These are phyloP conservation scores for Cinclus mexicanus DNA, from an alignment of 2,113 vertebrate species.

Conservation along the genomic window DNA sequence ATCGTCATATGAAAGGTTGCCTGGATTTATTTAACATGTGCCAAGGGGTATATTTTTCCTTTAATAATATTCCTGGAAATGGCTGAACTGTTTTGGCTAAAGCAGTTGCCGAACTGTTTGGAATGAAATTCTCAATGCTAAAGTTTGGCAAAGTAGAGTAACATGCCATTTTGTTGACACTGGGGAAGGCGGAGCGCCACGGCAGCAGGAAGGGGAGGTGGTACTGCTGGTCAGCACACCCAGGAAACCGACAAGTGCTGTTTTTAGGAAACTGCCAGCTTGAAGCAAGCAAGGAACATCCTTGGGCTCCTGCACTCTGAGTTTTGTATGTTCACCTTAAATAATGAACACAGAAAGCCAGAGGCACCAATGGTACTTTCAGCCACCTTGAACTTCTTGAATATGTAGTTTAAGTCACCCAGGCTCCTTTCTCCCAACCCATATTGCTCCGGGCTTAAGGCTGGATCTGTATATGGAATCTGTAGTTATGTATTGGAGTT, in stretches of 20 bases:
- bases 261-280: neutral
- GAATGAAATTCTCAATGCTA: neutral
- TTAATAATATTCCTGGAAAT: slow-evolving; percentile 35
- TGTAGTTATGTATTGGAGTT: neutral
- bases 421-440: neutral
- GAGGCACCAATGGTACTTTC: neutral
- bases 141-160: neutral
- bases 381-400: neutral
- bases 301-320: accelerated
- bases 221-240: neutral
- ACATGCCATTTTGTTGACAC: neutral
- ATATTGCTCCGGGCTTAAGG: neutral
- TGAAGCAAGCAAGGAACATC: neutral
- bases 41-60: neutral
- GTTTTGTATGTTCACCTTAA: neutral
- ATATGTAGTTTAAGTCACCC: neutral
- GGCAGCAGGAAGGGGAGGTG: neutral
- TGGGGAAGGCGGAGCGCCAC: neutral
- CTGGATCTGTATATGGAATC: neutral
- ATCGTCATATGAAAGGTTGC: neutral
- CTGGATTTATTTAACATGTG: neutral
- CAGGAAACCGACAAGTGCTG: neutral
- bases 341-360: neutral
- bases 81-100: neutral
- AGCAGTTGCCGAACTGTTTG: neutral